Percentiles rank a stretch among this genome's conserved stretches.
Evolutionary conservation across 2,113 vertebrate species (phyloP).

Genomic region (Proteles cristata): DNA sequence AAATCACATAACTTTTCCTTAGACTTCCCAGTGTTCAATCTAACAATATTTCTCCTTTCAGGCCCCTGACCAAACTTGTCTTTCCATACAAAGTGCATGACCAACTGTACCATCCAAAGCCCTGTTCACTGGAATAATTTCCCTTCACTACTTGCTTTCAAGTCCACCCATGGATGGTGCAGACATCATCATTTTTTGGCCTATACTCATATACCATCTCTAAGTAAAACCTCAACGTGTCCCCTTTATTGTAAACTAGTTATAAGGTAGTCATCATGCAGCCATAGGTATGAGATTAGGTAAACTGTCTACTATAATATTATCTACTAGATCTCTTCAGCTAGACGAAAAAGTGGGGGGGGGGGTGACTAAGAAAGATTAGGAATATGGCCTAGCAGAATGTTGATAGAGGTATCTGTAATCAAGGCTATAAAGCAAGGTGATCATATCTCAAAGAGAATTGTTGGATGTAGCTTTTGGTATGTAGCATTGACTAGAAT

Average conservation of each 20-base stretch:
- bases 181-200: background rate
- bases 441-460: background rate
- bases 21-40: background rate
- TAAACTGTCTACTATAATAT: background rate
- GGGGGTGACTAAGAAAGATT: background rate
- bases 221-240: background rate
- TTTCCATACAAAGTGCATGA: background rate
- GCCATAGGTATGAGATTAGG: background rate
- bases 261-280: background rate
- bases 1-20: background rate
- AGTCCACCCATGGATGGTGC: background rate
- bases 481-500: background rate
- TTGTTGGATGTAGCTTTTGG: background rate
- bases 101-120: background rate
- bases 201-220: background rate
- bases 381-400: background rate
- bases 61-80: background rate
- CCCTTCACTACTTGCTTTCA: background rate
- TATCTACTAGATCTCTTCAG: background rate
- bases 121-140: background rate
- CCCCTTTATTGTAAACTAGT: background rate
- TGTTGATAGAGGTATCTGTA: background rate
- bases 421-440: background rate
- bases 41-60: background rate
- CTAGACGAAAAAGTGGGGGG: background rate